Base-by-base conservation (phyloP, 1,140 invertebrate species). In the Bombus superbus region DNA sequence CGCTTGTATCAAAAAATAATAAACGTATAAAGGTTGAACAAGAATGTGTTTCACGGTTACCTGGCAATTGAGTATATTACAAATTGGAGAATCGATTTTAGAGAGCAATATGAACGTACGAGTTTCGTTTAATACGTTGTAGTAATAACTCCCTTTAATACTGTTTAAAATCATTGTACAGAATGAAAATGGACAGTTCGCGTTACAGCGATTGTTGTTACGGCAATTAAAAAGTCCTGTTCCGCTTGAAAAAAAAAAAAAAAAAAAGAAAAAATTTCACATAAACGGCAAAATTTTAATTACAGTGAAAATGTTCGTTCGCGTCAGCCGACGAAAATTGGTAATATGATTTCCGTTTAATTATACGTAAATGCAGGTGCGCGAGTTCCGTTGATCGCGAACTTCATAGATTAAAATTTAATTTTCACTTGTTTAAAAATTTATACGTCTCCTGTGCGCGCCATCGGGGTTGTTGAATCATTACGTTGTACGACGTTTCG, bases 391-490 rank as follows among this genome's bases (percentile, higher is more conserved):
- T 42, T 42, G 28, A 35, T 66, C n/a, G 40, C n/a, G 9, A 66
- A 66, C 9, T 66, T 38, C 35, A 44, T 35, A 35, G 32, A 69
- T 80, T 68, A 80, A 80, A 79, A 79, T 66, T 80, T 38, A 47
- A 80, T 80, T 53, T 35, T 80, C 5, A 0, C 3, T 25, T 28
- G 35, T 38, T 68, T 53, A n/a, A 68, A 69, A 71, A 80, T 69
- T 80, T 32, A 59, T 35, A 59, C 15, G 53, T 74, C 62, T 32
- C 38, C 35, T n/a, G 3, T 22, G 69, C 5, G 35, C 42, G 15
- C 6, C n/a, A 71, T 59, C 38, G 10, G 28, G 22, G 0, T 40
- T 40, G 59, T 42, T 53, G 18, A 59, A 81, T 72, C 42, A 40
- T 81, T 42, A 57, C 35, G 0, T 72, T 35, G 3, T 35, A 53